Conservation (phyloP, 2,888 invertebrate genomes). For the Megalurothrips usitatus region DNA sequence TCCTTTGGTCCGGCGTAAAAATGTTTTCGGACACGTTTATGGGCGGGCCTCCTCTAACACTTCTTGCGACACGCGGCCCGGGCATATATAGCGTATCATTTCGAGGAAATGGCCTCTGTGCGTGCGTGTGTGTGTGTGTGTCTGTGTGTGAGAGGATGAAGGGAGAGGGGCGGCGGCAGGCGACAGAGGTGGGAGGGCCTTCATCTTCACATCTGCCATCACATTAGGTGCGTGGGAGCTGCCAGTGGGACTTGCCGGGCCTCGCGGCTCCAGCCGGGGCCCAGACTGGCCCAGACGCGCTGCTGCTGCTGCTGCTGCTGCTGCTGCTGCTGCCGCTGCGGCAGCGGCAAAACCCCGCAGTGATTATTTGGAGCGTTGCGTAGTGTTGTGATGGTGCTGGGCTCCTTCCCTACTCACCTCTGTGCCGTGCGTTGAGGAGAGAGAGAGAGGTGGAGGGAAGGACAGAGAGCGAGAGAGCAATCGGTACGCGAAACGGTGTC, state of each 20-base stretch:
- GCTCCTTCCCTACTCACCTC: background rate
- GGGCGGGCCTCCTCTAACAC: background rate
- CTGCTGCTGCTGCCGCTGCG: no score
- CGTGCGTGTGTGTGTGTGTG: background rate
- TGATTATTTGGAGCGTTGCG: no score
- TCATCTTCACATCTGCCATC: conserved; percentile 12
- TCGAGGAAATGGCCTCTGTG: conserved; percentile 6
- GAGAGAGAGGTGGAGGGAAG: background rate
- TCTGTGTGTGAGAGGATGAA: background rate
- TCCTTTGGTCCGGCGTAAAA: background rate
- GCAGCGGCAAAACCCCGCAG: background rate
- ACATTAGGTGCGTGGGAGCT: background rate
- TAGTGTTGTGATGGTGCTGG: no score
- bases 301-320: background rate
- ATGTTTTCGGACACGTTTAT: background rate
- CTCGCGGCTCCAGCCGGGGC: background rate
- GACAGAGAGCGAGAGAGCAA: background rate
- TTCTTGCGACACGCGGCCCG: background rate
- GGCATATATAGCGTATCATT: conserved; percentile 15
- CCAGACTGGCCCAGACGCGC: background rate
- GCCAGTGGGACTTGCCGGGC: background rate
- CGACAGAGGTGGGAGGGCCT: background rate
- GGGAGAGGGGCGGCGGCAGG: no score
- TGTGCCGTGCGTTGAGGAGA: background rate
- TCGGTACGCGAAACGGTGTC: no score